A percentile compares a stretch with the other conserved stretches of the same genome.
Conservation (phyloP, 2,797 vertebrate genomes). For the Bradypodion ventrale region DNA sequence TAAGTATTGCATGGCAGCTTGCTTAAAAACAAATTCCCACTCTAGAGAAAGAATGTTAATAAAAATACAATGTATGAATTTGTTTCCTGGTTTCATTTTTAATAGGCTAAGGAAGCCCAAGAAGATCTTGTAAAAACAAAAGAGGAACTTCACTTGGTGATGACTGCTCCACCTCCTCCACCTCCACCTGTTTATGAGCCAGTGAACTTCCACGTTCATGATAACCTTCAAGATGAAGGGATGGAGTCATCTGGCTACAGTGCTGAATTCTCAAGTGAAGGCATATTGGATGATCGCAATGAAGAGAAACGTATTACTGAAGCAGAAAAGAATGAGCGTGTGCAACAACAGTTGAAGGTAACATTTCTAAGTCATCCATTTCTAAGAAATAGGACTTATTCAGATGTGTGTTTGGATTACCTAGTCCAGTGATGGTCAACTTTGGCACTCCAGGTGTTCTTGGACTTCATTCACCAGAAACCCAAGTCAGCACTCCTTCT, state of each 20-base stretch:
- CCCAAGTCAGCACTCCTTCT: too few relatives aligned
- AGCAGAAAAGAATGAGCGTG: slow-evolving; percentile 91
- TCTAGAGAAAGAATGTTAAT: neutral
- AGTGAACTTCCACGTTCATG: slow-evolving; percentile 79
- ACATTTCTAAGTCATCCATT: slow-evolving; percentile 42
- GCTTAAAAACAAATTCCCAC: neutral
- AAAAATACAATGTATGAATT: neutral
- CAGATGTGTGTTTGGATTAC: neutral
- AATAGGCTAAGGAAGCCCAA: slow-evolving; percentile 88
- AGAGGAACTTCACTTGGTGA: slow-evolving; percentile 88
- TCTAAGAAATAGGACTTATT: neutral
- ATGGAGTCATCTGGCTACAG: slow-evolving; percentile 83
- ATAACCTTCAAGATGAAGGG: slow-evolving; percentile 82
- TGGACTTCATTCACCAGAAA: too few relatives aligned
- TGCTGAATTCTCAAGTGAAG: slow-evolving; percentile 84
- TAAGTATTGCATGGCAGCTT: too few relatives aligned
- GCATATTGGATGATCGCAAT: slow-evolving; percentile 84
- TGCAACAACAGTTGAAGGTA: slow-evolving; percentile 92
- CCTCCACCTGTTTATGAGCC: slow-evolving; percentile 80
- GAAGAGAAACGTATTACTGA: slow-evolving; percentile 92
- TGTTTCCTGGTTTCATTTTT: slow-evolving; percentile 9
- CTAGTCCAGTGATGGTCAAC: too few relatives aligned
- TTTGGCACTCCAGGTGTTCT: too few relatives aligned
- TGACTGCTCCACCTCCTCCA: slow-evolving; percentile 81
- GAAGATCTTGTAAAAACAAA: slow-evolving; percentile 88